phyloP scores from a whole-genome alignment of 1,140 invertebrate species.

The Procambarus clarkii region DNA sequence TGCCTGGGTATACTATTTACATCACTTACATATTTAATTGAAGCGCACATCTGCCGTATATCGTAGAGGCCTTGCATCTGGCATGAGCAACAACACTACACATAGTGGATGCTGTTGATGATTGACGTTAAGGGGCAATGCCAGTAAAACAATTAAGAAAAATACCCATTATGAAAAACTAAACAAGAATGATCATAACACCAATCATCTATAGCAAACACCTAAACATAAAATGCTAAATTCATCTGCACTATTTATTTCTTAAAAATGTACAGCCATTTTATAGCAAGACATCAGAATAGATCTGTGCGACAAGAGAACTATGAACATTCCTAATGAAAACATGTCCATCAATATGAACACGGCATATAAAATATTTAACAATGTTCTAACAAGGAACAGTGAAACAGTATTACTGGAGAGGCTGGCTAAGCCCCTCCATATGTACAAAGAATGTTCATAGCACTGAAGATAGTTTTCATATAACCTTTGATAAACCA shows the following conservation, averaged over 20 bases:
- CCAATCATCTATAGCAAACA: conserved; percentile 52
- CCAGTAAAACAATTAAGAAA: conserved; percentile 13
- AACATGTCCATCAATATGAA: conserved; percentile 54
- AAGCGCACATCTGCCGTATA: conserved; percentile 63
- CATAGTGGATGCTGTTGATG: conserved; percentile 29
- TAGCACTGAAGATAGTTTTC: conserved; percentile 42
- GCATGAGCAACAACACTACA: conserved; percentile 64
- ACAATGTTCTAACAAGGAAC: conserved; percentile 69
- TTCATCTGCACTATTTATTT: conserved; percentile 61
- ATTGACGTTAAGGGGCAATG: conserved; percentile 36
- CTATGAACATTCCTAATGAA: conserved; percentile 67
- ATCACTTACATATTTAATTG: conserved; percentile 63
- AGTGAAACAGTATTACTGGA: conserved; percentile 45
- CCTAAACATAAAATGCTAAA: conserved; percentile 55
- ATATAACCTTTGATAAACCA: conserved; percentile 36
- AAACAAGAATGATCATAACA: conserved; percentile 25
- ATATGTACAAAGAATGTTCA: conserved; percentile 69
- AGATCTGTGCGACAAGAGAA: conserved; percentile 62
- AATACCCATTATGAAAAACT: conserved; percentile 13
- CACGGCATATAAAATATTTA: conserved; percentile 64
- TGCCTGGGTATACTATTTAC: conserved; percentile 69
- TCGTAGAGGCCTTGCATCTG: conserved; percentile 52
- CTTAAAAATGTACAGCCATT: conserved; percentile 64
- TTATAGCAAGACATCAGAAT: conserved; percentile 62
- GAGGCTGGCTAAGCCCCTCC: conserved; percentile 40